A percentile compares a stretch with the other conserved stretches of the same genome.
These are phyloP conservation scores for Pediacus dermestoides DNA, from an alignment of 2,888 invertebrate species.

Conservation along the genomic window DNA sequence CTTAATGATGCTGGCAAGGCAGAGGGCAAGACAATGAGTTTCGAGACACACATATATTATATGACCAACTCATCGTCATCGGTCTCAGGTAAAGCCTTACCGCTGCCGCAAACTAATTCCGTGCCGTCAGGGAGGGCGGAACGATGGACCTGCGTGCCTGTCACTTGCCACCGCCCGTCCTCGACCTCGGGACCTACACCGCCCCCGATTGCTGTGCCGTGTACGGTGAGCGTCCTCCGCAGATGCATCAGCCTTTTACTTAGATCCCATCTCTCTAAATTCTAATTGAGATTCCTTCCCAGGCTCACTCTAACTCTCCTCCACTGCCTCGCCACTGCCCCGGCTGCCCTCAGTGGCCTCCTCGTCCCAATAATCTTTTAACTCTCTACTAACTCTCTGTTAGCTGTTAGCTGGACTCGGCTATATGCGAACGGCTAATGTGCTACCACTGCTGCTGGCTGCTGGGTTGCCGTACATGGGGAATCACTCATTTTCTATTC, in stretches of 20 bases:
- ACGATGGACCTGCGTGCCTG: conserved; percentile 50
- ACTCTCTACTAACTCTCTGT: too few relatives aligned
- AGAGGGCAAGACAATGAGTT: conserved; percentile 37
- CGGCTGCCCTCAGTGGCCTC: too few relatives aligned
- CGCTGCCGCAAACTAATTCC: conserved; percentile 46
- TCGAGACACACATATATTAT: conserved; percentile 38
- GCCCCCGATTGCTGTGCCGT: too few relatives aligned
- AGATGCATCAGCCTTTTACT: conserved; percentile 47
- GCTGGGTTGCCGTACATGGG: too few relatives aligned
- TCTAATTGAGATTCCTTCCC: conserved; percentile 48
- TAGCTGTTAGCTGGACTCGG: too few relatives aligned
- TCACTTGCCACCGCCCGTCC: conserved; percentile 51
- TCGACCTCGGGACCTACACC: conserved; percentile 48
- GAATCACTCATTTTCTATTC: conserved; percentile 31
- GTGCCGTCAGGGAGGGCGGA: conserved; percentile 47
- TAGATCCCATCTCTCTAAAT: conserved; percentile 47
- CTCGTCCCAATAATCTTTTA: too few relatives aligned
- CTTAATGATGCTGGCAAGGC: conserved; percentile 37
- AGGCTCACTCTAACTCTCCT: conserved; percentile 28
- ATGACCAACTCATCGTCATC: conserved; percentile 33
- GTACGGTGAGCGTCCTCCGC: conserved; percentile 38
- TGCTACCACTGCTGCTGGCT: too few relatives aligned
- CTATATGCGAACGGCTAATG: too few relatives aligned
- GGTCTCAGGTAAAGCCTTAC: conserved; percentile 40
- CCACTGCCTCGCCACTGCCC: too few relatives aligned